These are phyloP conservation scores for Pandemis heparana DNA, from an alignment of 2,888 invertebrate genomes.

Conservation along the genomic window DNA sequence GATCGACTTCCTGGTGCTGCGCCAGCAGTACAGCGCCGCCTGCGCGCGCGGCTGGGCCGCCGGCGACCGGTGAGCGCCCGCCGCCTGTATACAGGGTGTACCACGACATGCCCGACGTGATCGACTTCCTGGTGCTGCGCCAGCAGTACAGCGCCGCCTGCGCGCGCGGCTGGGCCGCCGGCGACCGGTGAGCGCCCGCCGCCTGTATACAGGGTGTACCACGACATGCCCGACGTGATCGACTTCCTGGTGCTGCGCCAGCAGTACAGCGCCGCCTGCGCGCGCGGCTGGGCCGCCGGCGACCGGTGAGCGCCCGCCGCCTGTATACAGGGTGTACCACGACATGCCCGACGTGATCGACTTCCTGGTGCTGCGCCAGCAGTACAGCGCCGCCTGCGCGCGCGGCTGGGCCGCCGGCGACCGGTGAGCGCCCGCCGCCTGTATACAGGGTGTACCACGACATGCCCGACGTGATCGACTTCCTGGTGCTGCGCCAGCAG, in stretches of 20 bases:
- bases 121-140: constrained; percentile 97
- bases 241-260: constrained; percentile 98
- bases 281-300: constrained; percentile 92
- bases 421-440: constrained; percentile 83
- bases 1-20: constrained; percentile 96
- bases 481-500: constrained; percentile 95
- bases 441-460: constrained; percentile 99
- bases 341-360: constrained; percentile 99
- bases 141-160: constrained; percentile 95
- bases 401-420: constrained; percentile 93
- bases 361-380: constrained; percentile 96
- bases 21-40: constrained; percentile 94
- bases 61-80: constrained; percentile 87
- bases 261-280: constrained; percentile 93
- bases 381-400: constrained; percentile 92
- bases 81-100: too few relatives aligned
- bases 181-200: constrained; percentile 87
- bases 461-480: constrained; percentile 98
- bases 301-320: constrained; percentile 87
- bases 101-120: constrained; percentile 98
- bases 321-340: constrained; percentile 97
- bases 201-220: too few relatives aligned
- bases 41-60: constrained; percentile 92
- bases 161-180: constrained; percentile 92
- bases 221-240: constrained; percentile 98